Evolutionary conservation across 2,888 invertebrate species (phyloP), one percentile per base, ranked within the genome.

Genomic region (Amorpha juglandis): DNA sequence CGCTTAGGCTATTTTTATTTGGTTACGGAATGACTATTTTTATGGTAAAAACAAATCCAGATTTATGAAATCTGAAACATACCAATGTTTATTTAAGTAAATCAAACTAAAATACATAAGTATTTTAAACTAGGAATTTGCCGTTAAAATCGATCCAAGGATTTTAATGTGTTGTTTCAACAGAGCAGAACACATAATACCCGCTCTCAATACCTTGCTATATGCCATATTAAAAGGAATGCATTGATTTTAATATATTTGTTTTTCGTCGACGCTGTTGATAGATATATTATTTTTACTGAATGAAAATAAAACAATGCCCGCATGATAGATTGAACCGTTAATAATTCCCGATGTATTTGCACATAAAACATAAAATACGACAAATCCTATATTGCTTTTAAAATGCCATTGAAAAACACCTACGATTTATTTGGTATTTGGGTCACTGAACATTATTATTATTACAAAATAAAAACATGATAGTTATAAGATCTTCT

Each of bases 291-390:
- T 53, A 53, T 53, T 53, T n/a, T n/a, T 14, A 33, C 33, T 33
- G 35, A 53, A 35, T 53, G 53, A 35, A 53, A 53, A 53, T 33
- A 53, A 53, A 53, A 53, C 53, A 33, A 53, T 35, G 53, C 53
- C 14, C 14, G 33, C 53, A 14, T 53, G 53, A 53, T 35, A 35
- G 33, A 53, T 53, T 53, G 53, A 55, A 55, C 16, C 38, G 38
- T 38, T 55, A 19, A 55, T 55, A 38, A 16, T 58, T 38, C 19
- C 16, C 55, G 53, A 53, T 53, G 53, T 52, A n/a, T 35, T 53
- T 53, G 53, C 55, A 38, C 38, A 58, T 58, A 58, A 58, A 16
- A 58, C 55, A 38, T 55, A 38, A 58, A 35, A 38, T 58, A 58
- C 38, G 55, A 38, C 19, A 58, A 4, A n/a, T n/a, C 53, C 35